phyloP scores from a whole-genome alignment of 2,113 vertebrate genomes.

The Cebidichthys violaceus region DNA sequence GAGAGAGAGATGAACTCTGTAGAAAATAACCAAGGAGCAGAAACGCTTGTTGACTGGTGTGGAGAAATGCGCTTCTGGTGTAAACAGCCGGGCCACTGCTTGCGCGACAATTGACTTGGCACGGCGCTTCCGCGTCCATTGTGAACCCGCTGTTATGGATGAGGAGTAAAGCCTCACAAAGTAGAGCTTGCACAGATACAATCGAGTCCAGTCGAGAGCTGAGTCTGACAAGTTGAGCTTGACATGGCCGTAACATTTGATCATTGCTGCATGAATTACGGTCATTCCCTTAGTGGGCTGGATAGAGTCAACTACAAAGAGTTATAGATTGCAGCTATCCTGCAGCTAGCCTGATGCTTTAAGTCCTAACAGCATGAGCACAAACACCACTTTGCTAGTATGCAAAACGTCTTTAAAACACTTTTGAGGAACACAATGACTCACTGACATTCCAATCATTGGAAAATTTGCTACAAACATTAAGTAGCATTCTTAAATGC shows the following conservation, averaged over 20 bases:
- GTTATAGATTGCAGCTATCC: neutral
- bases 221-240: neutral
- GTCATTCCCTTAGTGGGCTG: neutral
- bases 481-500: neutral
- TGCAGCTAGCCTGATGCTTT: neutral
- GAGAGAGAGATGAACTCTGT: neutral
- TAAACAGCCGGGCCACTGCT: neutral
- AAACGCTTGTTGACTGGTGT: neutral
- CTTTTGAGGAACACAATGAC: neutral
- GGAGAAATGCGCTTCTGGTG: neutral
- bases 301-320: constrained; percentile 4
- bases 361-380: constrained; percentile 4
- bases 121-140: neutral
- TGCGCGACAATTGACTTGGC: neutral
- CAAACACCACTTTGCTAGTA: too few relatives aligned
- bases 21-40: neutral
- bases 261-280: constrained; percentile 4
- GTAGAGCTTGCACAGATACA: neutral
- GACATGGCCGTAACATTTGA: neutral
- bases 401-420: neutral
- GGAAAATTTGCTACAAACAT: neutral
- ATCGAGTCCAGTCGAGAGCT: neutral
- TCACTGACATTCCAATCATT: neutral
- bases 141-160: neutral
- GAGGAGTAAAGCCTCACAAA: neutral